These are phyloP conservation scores for Carcinoscorpius rotundicauda DNA, from an alignment of 1,140 invertebrate genomes.

Conservation along the genomic window DNA sequence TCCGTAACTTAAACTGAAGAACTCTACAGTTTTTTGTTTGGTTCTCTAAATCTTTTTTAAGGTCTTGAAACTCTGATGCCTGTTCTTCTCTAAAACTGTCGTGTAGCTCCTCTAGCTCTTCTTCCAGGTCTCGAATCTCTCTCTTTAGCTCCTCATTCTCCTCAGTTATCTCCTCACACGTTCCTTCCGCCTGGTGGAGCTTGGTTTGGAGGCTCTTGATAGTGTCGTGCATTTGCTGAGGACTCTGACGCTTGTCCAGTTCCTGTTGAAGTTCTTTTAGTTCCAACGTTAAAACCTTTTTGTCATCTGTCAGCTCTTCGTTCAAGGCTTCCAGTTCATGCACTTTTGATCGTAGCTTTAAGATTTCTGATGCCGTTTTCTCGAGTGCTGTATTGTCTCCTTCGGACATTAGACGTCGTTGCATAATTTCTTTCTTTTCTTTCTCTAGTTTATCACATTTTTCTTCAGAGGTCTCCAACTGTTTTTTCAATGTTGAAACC, in stretches of 20 bases:
- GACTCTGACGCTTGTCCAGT: slow-evolving; percentile 62
- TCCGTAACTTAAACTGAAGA: slow-evolving; percentile 93
- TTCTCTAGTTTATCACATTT: slow-evolving; percentile 45
- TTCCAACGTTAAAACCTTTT: slow-evolving; percentile 53
- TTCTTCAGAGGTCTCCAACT: slow-evolving; percentile 24
- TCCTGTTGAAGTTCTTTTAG: slow-evolving; percentile 59
- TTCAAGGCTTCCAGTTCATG: slow-evolving; percentile 62
- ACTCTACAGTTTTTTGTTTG: slow-evolving; percentile 98
- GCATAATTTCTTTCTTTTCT: slow-evolving; percentile 21
- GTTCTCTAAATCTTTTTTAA: slow-evolving; percentile 85
- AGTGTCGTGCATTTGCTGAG: slow-evolving; percentile 96
- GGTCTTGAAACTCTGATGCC: slow-evolving; percentile 88
- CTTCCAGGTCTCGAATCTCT: slow-evolving; percentile 69
- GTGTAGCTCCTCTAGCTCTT: slow-evolving; percentile 47
- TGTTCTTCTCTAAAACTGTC: slow-evolving; percentile 74
- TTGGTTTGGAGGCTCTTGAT: slow-evolving; percentile 42
- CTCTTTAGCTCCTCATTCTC: slow-evolving; percentile 93
- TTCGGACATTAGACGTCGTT: slow-evolving; percentile 35
- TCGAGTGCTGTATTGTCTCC: slow-evolving; percentile 24
- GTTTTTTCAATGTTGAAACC: slow-evolving; percentile 18
- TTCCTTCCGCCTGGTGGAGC: slow-evolving; percentile 65
- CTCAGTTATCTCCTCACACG: slow-evolving; percentile 85
- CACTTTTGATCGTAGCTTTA: slow-evolving; percentile 65
- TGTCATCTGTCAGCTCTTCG: slow-evolving; percentile 68
- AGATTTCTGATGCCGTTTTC: slow-evolving; percentile 25